Evolutionary conservation across 1,140 invertebrate species (phyloP).

Genomic region (Drosophila dunni): DNA sequence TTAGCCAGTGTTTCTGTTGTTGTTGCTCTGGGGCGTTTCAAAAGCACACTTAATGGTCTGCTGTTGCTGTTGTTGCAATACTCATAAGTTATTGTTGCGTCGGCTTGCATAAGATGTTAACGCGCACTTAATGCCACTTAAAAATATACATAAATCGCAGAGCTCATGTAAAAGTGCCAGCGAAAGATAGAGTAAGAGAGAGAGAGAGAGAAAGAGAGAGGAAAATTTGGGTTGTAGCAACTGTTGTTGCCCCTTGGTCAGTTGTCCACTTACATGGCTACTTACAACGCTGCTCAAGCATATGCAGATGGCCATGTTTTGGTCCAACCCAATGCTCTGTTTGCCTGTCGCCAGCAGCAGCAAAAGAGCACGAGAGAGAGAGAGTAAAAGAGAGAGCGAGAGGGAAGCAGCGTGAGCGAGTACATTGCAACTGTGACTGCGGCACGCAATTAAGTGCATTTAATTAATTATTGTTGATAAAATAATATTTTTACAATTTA

Average conservation of each 20-base stretch:
- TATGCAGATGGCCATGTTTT: constrained; percentile 76
- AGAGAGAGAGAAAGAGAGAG: constrained; percentile 6
- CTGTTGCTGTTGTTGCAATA: constrained; percentile 32
- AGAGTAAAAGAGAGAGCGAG: constrained; percentile 17
- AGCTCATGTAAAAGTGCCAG: constrained; percentile 23
- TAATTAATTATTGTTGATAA: constrained; percentile 84
- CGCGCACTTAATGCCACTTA: constrained; percentile 82
- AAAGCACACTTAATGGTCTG: constrained; percentile 55
- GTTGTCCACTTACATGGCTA: constrained; percentile 79
- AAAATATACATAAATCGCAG: constrained; percentile 79
- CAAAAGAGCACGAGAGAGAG: constrained; percentile 5
- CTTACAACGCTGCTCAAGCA: constrained; percentile 77
- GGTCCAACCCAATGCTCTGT: not conserved
- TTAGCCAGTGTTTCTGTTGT: constrained; percentile 37
- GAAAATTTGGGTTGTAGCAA: constrained; percentile 19
- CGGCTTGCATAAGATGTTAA: constrained; percentile 79
- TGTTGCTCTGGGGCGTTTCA: constrained; percentile 47
- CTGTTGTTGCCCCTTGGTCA: constrained; percentile 53
- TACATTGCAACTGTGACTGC: constrained; percentile 53
- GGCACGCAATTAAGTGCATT: constrained; percentile 82
- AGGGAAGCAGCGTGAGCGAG: constrained; percentile 23
- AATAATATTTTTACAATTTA: constrained; percentile 84
- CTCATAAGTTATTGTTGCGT: constrained; percentile 69
- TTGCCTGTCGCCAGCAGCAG: constrained; percentile 45
- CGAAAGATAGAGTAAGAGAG: not conserved